Base-by-base conservation (phyloP, 2,797 vertebrate species). In the Artibeus lituratus region DNA sequence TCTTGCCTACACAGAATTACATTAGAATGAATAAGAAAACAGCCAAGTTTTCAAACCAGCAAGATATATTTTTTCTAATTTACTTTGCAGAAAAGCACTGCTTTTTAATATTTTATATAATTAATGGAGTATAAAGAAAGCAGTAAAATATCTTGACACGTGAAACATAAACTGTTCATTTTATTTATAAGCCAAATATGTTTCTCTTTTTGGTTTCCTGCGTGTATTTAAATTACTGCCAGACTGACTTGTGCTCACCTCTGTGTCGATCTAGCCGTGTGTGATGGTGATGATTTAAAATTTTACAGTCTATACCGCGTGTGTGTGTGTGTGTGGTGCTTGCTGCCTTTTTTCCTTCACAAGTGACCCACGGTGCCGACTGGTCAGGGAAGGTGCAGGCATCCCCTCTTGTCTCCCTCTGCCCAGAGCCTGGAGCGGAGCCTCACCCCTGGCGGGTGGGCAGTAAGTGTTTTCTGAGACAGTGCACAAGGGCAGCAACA, bases 1-100 rank as follows among this genome's bases (percentile, higher is more conserved):
- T 89, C 96, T 88, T 74, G 57, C 9, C 62, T 94, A 26, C 69
- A 83, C 1, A 53, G n/a, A 87, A 82, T 84, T 82, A 10, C 53
- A 83, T 90, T 84, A 92, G 96, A 95, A 94, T 78, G 19, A 14
- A 42, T 55, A 49, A 94, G 90, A 94, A 95, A 80, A 11, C 7
- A 94, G 44, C 85, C 39, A 93, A 19, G 5, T 84, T 95, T 94
- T 87, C 87, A 92, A 95, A 37, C 0, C 39, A 5, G 19, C 80
- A n/a, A 96, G 89, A 92, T 92, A 42, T 29, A 53, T 59, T 67
- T 90, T 76, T 21, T 62, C 84, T 65, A 39, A 69, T 47, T 65
- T 83, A 78, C 84, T 91, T 89, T 74, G 9, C 24, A 84, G 44
- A 77, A 29, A 11, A 93, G 3, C 11, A 57, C 22, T 84, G 14